Percentiles rank a stretch among this genome's conserved stretches.
Evolutionary conservation across 2,888 invertebrate genomes (phyloP).

Genomic region (Tryphoninae sp.): DNA sequence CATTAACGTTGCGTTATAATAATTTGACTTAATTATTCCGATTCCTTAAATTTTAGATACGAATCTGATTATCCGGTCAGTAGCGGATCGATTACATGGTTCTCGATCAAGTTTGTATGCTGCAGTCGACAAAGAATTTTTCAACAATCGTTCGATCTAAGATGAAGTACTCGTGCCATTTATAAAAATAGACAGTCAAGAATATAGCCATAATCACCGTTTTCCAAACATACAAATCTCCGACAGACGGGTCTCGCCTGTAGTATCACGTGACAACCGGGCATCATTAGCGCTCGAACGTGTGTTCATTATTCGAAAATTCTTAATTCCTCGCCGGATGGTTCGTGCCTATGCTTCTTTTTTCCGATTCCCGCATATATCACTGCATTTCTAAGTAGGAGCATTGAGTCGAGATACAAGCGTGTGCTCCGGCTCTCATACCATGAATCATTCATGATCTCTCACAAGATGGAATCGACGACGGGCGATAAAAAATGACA

Average conservation of each 20-base stretch:
- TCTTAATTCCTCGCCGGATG: background rate
- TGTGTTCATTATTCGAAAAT: slow-evolving; percentile 45
- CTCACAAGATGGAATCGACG: slow-evolving; percentile 22
- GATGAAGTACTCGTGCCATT: background rate
- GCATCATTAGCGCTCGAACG: slow-evolving; percentile 5
- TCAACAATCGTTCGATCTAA: background rate
- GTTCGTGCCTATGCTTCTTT: slow-evolving; percentile 6
- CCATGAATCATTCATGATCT: slow-evolving; percentile 52
- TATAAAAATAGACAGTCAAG: background rate
- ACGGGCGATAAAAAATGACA: background rate
- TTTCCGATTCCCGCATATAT: slow-evolving; percentile 43
- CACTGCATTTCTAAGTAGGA: slow-evolving; percentile 1
- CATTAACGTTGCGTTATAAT: no score
- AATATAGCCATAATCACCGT: background rate
- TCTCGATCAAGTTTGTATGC: background rate
- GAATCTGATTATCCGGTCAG: no score
- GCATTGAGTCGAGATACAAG: slow-evolving; percentile 30
- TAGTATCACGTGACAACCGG: background rate
- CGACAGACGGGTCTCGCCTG: slow-evolving; percentile 1
- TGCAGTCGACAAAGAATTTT: background rate
- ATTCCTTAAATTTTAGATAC: no score
- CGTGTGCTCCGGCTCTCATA: slow-evolving; percentile 34
- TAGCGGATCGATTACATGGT: background rate
- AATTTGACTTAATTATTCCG: no score
- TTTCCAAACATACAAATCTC: background rate